phyloP scores from a whole-genome alignment of 2,888 invertebrate species.

The Andrena camellia region DNA sequence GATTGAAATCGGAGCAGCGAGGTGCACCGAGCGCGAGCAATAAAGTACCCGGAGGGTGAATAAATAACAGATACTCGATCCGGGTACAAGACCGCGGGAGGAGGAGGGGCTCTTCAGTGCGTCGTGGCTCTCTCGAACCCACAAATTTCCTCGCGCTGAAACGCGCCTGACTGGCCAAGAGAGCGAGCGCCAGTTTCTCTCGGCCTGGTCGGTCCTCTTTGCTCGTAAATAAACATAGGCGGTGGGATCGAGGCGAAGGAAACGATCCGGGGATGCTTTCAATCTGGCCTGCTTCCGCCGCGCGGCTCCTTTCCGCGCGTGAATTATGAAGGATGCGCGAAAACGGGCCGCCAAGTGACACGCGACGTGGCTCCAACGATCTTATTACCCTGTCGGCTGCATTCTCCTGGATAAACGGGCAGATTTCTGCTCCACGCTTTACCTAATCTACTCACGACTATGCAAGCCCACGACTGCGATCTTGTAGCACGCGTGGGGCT shows the following conservation, averaged over 20 bases:
- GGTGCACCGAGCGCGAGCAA: not conserved
- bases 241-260: not conserved
- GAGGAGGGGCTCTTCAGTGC: no score
- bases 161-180: constrained; percentile 3
- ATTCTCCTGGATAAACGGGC: no score
- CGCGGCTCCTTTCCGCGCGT: not conserved
- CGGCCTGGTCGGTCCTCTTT: not conserved
- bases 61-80: constrained; percentile 5
- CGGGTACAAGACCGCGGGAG: not conserved
- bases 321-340: constrained; percentile 9
- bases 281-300: constrained; percentile 1
- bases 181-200: not conserved
- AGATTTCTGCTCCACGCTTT: no score
- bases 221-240: constrained; percentile 38
- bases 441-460: no score
- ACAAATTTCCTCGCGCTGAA: constrained; percentile 30
- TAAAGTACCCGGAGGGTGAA: constrained; percentile 26
- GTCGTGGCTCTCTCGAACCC: not conserved
- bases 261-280: constrained; percentile 11
- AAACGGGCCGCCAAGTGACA: not conserved
- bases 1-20: not conserved
- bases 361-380: not conserved
- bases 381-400: no score
- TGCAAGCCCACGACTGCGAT: no score
- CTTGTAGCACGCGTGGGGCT: no score